These are phyloP conservation scores for Drosophila mettleri DNA, from an alignment of 2,888 invertebrate genomes.

Conservation along the genomic window DNA sequence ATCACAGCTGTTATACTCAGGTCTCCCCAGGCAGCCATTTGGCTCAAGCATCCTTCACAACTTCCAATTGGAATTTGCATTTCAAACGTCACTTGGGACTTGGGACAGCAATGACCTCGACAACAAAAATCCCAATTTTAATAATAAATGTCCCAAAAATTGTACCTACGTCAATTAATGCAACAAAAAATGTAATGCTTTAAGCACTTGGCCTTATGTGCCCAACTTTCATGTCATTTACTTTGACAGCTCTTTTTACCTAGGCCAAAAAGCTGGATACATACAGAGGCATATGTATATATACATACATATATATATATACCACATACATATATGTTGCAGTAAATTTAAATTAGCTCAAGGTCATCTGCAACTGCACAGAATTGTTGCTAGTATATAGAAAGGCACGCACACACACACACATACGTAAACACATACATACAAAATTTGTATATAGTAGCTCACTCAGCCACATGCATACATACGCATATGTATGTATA, in stretches of 20 bases:
- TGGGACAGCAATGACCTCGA: constrained; percentile 1
- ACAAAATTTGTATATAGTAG: constrained; percentile 1
- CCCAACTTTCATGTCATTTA: not conserved
- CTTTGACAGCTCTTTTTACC: not conserved
- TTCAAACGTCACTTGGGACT: not conserved
- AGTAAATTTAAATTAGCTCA: constrained; percentile 62
- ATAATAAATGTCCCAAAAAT: not conserved
- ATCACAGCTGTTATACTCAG: not conserved
- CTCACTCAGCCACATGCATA: not conserved
- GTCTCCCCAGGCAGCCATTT: not conserved
- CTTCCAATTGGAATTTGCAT: constrained; percentile 1
- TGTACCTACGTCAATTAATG: not conserved
- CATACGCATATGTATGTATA: not conserved
- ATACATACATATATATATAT: constrained; percentile 21
- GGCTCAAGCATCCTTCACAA: constrained; percentile 1
- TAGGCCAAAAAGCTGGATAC: constrained; percentile 7
- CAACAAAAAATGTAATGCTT: not conserved
- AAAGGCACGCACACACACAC: not conserved
- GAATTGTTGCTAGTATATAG: constrained; percentile 14
- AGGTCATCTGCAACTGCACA: constrained; percentile 48
- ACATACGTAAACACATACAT: not conserved
- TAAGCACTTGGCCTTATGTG: not conserved
- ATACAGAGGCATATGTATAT: constrained; percentile 17
- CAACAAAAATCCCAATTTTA: constrained; percentile 4
- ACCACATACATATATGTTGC: constrained; percentile 21